These are phyloP conservation scores for Diadophis punctatus DNA, from an alignment of 2,113 vertebrate genomes.

Conservation along the genomic window DNA sequence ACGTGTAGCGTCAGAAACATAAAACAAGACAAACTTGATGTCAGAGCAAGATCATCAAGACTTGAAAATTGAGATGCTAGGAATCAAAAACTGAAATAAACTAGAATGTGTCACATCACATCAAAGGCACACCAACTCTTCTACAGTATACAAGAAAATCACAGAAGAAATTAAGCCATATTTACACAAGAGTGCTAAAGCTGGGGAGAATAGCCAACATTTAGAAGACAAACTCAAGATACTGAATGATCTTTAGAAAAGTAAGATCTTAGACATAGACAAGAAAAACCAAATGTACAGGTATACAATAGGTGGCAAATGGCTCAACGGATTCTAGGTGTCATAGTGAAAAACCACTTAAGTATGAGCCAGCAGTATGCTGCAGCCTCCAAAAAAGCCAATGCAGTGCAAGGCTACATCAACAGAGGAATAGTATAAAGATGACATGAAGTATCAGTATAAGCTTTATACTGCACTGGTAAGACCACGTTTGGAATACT, in stretches of 20 bases:
- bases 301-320: not conserved
- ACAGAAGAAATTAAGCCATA: not conserved
- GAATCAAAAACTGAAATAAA: not conserved
- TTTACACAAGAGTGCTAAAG: not conserved
- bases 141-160: not conserved
- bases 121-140: not conserved
- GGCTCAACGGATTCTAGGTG: not conserved
- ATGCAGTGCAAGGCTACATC: not conserved
- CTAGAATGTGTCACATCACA: not conserved
- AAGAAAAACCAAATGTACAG: not conserved
- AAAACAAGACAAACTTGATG: not conserved
- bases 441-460: not conserved
- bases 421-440: not conserved
- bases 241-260: not conserved
- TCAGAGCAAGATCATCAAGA: not conserved
- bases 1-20: not conserved
- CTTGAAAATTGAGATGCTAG: not conserved
- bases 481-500: not conserved
- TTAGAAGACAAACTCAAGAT: not conserved
- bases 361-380: not conserved
- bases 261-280: not conserved
- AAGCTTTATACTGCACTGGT: not conserved
- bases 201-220: not conserved
- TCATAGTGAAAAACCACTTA: not conserved
- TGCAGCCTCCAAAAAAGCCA: too few species aligned